Evolutionary conservation across 2,797 vertebrate genomes (phyloP), one percentile per base, ranked within the genome.

Genomic region (Semotilus atromaculatus): DNA sequence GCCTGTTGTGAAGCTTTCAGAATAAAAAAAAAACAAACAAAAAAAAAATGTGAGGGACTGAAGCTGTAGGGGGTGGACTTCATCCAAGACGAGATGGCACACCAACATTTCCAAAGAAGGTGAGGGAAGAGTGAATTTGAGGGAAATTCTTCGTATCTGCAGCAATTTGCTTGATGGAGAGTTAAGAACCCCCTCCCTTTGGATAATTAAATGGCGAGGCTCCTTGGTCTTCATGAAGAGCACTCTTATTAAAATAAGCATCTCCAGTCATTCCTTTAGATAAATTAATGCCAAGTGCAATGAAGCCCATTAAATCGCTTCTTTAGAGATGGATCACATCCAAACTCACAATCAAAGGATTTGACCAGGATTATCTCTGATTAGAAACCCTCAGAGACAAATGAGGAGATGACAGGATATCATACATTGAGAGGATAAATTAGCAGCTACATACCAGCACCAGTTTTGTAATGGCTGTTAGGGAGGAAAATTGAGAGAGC

Each of bases 321-420:
- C 94, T 97, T 96, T 96, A 94, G 93, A 95, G 95, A 97, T 98
- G 97, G 97, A 98, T 95, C 93, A 70, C 91, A 93, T 98, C 97
- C 97, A 98, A 98, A 97, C 95, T 96, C 96, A 98, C 97, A 99
- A 98, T 99, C 97, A 97, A 97, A 97, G 96, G 96, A 97, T 99
- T 98, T 97, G 95, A 95, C 92, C 94, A 93, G 97, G 96, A 98
- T 99, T 98, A 98, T 97, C 97, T 96, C 94, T 95, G 97, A 98
- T 98, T 98, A 98, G 95, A 96, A 96, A 95, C 96, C 96, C 93
- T 94, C 95, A 86, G 91, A 95, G 93, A 97, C 94, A 96, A 96
- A 95, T 90, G 95, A 94, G 90, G 95, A 94, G 94, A 95, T 96
- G 97, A 97, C 97, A 97, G 95, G 95, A 96, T 94, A 88, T 90